A percentile compares a stretch with the other conserved stretches of the same genome.
Evolutionary conservation across 1,140 invertebrate genomes (phyloP).

Genomic region (Colletes gigas): DNA sequence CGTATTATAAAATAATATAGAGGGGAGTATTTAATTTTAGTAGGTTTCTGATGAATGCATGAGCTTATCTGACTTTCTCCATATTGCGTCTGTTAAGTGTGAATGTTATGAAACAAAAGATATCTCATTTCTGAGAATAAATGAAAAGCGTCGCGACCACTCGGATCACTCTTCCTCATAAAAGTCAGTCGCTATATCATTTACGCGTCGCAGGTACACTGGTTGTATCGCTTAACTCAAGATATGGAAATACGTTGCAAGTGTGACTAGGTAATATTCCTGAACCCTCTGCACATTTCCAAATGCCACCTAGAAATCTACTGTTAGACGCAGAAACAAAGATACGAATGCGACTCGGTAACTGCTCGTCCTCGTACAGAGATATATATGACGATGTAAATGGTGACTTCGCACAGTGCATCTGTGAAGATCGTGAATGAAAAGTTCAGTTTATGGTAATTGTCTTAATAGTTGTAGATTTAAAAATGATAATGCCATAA

Average conservation of each 20-base stretch:
- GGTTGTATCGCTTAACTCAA: constrained; percentile 29
- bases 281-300: constrained; percentile 64
- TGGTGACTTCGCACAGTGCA: constrained; percentile 67
- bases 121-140: constrained; percentile 61
- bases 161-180: constrained; percentile 33
- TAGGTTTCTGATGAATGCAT: constrained; percentile 22
- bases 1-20: constrained; percentile 43
- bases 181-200: neutral
- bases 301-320: constrained; percentile 52
- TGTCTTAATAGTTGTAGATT: constrained; percentile 10
- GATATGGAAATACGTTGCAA: constrained; percentile 62
- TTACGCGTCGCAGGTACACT: neutral
- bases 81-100: constrained; percentile 25
- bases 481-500: constrained; percentile 44
- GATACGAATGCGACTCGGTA: constrained; percentile 64
- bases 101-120: constrained; percentile 38
- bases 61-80: constrained; percentile 15
- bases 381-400: constrained; percentile 62
- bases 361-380: constrained; percentile 57
- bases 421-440: constrained; percentile 53
- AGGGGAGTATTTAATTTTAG: constrained; percentile 28
- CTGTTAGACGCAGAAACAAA: constrained; percentile 60
- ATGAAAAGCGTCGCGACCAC: constrained; percentile 49
- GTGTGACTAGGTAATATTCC: constrained; percentile 49
- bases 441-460: constrained; percentile 2